Evolutionary conservation across 2,113 vertebrate genomes (phyloP).

Genomic region (Helogale parvula): DNA sequence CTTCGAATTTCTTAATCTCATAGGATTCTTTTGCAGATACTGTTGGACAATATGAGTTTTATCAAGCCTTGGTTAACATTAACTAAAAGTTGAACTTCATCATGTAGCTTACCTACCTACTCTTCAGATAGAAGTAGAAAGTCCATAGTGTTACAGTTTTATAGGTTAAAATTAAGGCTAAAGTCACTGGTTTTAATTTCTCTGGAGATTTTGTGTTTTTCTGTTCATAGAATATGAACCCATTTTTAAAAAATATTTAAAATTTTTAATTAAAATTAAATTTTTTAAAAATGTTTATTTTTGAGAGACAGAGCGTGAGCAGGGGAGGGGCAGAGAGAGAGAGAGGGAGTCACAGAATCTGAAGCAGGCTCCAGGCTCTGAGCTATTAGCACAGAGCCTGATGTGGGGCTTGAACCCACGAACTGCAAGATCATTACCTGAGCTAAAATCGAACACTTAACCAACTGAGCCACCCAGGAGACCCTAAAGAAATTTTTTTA

Average conservation of each 20-base stretch:
- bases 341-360: too few relatives aligned
- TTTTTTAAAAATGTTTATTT: too few relatives aligned
- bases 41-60: background rate
- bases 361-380: too few relatives aligned
- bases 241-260: background rate
- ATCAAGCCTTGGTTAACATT: background rate
- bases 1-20: background rate
- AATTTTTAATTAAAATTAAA: too few relatives aligned
- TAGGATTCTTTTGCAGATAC: background rate
- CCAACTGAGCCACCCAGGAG: too few relatives aligned
- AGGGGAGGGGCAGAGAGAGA: too few relatives aligned
- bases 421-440: too few relatives aligned
- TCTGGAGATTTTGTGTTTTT: background rate
- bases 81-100: background rate
- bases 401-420: too few relatives aligned
- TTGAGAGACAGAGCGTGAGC: too few relatives aligned
- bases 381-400: too few relatives aligned
- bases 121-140: background rate
- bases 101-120: background rate
- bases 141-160: background rate
- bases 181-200: constrained; percentile 1
- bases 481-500: too few relatives aligned
- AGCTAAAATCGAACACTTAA: too few relatives aligned
- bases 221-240: background rate
- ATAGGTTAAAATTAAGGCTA: background rate